phyloP scores from a whole-genome alignment of 2,888 invertebrate species.

The Hydraecia micacea region DNA sequence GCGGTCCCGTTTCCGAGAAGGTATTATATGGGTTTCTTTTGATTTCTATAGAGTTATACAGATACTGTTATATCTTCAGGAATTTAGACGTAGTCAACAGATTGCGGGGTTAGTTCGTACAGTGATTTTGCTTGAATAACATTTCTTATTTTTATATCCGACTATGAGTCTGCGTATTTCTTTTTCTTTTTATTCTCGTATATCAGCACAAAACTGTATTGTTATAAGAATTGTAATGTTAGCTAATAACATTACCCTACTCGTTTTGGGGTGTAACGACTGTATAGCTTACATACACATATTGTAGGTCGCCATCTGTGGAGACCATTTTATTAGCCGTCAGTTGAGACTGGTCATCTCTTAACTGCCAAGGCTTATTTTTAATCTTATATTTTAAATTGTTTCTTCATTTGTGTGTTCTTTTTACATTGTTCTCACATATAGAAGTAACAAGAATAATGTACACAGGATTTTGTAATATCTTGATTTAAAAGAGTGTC shows the following conservation, averaged over 20 bases:
- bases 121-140: not conserved
- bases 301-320: not conserved
- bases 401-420: too few species aligned
- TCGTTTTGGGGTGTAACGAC: not conserved
- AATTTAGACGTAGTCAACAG: not conserved
- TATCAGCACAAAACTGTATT: not conserved
- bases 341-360: too few species aligned
- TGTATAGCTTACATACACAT: not conserved
- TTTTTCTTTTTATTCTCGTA: too few species aligned
- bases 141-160: not conserved
- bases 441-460: too few species aligned
- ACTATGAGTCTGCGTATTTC: not conserved
- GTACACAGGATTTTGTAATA: too few species aligned
- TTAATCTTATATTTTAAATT: too few species aligned
- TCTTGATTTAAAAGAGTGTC: too few species aligned
- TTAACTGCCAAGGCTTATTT: too few species aligned
- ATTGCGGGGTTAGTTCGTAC: not conserved
- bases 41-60: not conserved
- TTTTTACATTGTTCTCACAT: too few species aligned
- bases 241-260: not conserved
- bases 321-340: not conserved
- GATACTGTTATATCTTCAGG: constrained; percentile 4
- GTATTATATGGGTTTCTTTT: constrained; percentile 32
- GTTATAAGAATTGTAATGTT: not conserved
- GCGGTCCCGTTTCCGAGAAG: constrained; percentile 26